phyloP scores from a whole-genome alignment of 2,888 invertebrate genomes.

The Dione vanillae region DNA sequence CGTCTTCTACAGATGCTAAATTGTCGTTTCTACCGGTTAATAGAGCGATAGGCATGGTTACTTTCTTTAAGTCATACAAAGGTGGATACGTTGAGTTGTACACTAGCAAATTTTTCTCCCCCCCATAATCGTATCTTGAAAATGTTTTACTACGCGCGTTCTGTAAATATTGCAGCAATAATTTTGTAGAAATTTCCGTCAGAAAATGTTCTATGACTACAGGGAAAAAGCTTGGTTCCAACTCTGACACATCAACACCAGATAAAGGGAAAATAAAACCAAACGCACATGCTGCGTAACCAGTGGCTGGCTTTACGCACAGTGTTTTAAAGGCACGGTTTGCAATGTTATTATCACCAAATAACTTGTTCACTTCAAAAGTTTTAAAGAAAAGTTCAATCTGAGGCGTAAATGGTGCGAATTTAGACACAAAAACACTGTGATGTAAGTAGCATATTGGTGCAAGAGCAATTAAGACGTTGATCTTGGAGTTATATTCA shows the following conservation, averaged over 20 bases:
- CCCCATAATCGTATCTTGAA: slow-evolving; percentile 55
- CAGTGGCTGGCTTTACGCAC: slow-evolving; percentile 34
- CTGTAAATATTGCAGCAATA: slow-evolving; percentile 55
- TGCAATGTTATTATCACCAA: slow-evolving; percentile 30
- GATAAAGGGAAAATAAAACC: slow-evolving; percentile 28
- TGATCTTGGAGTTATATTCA: slow-evolving; percentile 82
- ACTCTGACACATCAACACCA: slow-evolving; percentile 48
- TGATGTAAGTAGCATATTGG: slow-evolving; percentile 79
- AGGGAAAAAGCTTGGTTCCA: slow-evolving; percentile 48
- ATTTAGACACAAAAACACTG: slow-evolving; percentile 50
- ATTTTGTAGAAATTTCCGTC: slow-evolving; percentile 56
- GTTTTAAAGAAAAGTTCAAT: slow-evolving; percentile 36
- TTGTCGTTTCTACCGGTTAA: slow-evolving; percentile 50
- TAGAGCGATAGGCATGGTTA: slow-evolving; percentile 50
- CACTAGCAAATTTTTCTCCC: slow-evolving; percentile 38
- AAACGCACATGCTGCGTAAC: slow-evolving; percentile 41
- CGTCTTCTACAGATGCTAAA: slow-evolving; percentile 49
- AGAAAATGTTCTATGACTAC: slow-evolving; percentile 51
- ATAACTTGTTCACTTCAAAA: slow-evolving; percentile 41
- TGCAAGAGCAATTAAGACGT: slow-evolving; percentile 78
- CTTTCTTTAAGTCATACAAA: slow-evolving; percentile 51
- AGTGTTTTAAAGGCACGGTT: slow-evolving; percentile 15
- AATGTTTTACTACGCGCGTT: slow-evolving; percentile 51
- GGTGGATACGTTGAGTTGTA: slow-evolving; percentile 52
- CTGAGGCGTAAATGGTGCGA: slow-evolving; percentile 53